Conservation (phyloP, 2,113 vertebrate genomes). For the Verasper variegatus region DNA sequence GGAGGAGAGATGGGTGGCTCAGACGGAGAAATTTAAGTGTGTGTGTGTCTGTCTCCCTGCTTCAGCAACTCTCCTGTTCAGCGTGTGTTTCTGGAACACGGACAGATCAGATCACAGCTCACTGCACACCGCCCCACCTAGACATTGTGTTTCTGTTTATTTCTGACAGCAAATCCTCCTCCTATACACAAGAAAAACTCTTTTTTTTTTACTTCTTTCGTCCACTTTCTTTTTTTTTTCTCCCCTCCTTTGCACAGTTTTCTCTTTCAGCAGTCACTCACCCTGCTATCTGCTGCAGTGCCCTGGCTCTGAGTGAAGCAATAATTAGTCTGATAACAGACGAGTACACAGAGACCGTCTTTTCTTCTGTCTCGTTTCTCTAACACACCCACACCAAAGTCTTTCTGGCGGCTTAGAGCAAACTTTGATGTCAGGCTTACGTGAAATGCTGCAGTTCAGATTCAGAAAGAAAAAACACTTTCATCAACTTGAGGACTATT, state of each 20-base stretch:
- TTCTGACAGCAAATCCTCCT: constrained; percentile 30
- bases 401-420: constrained; percentile 36
- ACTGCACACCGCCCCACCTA: constrained; percentile 15
- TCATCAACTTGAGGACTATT: constrained; percentile 20
- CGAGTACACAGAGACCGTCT: not conserved
- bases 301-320: constrained; percentile 32
- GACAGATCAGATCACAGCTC: constrained; percentile 34
- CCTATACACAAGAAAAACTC: constrained; percentile 3
- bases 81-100: constrained; percentile 24
- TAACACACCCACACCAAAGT: constrained; percentile 25
- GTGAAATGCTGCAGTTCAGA: constrained; percentile 23
- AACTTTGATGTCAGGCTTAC: constrained; percentile 59
- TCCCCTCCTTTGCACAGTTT: not conserved
- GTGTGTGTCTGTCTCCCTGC: constrained; percentile 12
- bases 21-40: constrained; percentile 17
- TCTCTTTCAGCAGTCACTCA: constrained; percentile 17
- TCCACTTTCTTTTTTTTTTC: not conserved
- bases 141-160: constrained; percentile 30
- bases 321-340: constrained; percentile 64
- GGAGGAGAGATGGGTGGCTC: constrained; percentile 53
- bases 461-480: not conserved
- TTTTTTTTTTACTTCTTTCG: constrained; percentile 7
- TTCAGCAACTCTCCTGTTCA: constrained; percentile 16
- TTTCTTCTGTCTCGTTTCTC: constrained; percentile 15
- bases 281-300: constrained; percentile 13